Evolutionary conservation across 2,888 invertebrate genomes (phyloP).

Genomic region (Agonopterix arenella): DNA sequence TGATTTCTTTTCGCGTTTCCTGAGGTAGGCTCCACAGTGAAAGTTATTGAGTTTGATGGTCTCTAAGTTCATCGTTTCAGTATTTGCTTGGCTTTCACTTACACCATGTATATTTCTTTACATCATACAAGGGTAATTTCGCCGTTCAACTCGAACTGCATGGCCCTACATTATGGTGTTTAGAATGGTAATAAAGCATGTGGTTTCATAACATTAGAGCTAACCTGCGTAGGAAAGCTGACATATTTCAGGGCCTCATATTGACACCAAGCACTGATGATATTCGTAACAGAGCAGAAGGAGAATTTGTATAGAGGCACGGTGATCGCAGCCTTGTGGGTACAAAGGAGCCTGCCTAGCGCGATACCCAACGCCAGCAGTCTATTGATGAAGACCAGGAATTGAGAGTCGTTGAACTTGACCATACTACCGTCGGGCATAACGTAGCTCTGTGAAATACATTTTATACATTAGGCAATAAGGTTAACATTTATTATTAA

Average conservation of each 20-base stretch:
- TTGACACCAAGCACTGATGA: conserved; percentile 99
- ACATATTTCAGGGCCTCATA: conserved; percentile 99
- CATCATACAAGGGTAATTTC: too few species aligned
- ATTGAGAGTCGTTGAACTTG: conserved; percentile 95
- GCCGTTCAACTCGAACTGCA: too few species aligned
- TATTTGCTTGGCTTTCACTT: too few species aligned
- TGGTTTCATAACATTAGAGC: neutral
- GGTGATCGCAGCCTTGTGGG: conserved; percentile 81
- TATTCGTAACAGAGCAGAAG: conserved; percentile 97
- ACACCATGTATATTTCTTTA: too few species aligned
- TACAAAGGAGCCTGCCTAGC: conserved; percentile 74
- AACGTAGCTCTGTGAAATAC: conserved; percentile 78
- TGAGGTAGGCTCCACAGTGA: too few species aligned
- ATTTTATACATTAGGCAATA: neutral
- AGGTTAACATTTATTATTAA: neutral
- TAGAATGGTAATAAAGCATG: too few species aligned
- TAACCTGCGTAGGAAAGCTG: conserved; percentile 97
- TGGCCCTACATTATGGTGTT: too few species aligned
- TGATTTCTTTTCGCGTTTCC: too few species aligned
- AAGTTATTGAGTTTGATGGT: too few species aligned
- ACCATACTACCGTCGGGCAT: conserved; percentile 79
- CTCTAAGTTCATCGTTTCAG: too few species aligned
- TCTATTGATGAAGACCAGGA: conserved; percentile 96
- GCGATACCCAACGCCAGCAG: conserved; percentile 77
- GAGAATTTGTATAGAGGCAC: conserved; percentile 96